A percentile compares a stretch with the other conserved stretches of the same genome.
These are phyloP conservation scores for Callocephalon fimbriatum DNA, from an alignment of 2,113 vertebrate genomes.

Conservation along the genomic window DNA sequence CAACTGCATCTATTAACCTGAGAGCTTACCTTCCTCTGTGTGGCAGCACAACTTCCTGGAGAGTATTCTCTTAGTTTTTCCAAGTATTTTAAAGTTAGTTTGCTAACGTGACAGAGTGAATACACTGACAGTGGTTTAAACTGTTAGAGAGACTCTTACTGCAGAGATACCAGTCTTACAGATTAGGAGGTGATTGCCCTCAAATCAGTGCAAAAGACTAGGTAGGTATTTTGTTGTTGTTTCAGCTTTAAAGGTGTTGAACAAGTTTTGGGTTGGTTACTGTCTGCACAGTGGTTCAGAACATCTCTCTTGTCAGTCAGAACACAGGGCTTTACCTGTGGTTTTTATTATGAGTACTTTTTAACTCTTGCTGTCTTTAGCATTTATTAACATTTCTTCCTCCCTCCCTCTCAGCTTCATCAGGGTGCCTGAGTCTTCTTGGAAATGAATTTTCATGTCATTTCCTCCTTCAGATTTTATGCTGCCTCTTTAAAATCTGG, in stretches of 20 bases:
- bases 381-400: neutral
- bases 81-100: neutral
- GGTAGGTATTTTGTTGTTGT: neutral
- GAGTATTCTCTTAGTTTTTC: slow-evolving; percentile 1
- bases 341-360: neutral
- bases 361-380: neutral
- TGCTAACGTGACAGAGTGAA: neutral
- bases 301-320: neutral
- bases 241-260: neutral
- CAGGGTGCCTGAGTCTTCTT: neutral
- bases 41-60: slow-evolving; percentile 19
- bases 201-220: neutral
- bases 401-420: neutral
- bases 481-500: neutral
- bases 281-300: neutral
- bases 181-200: neutral
- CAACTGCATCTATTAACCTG: neutral
- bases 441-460: neutral
- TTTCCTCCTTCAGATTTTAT: slow-evolving; percentile 1
- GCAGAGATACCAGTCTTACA: neutral
- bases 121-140: neutral
- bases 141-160: neutral
- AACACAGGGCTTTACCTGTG: neutral
- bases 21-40: neutral
- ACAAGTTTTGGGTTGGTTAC: neutral